Base-by-base conservation (phyloP, 2,888 invertebrate species). In the Sicus ferrugineus region DNA sequence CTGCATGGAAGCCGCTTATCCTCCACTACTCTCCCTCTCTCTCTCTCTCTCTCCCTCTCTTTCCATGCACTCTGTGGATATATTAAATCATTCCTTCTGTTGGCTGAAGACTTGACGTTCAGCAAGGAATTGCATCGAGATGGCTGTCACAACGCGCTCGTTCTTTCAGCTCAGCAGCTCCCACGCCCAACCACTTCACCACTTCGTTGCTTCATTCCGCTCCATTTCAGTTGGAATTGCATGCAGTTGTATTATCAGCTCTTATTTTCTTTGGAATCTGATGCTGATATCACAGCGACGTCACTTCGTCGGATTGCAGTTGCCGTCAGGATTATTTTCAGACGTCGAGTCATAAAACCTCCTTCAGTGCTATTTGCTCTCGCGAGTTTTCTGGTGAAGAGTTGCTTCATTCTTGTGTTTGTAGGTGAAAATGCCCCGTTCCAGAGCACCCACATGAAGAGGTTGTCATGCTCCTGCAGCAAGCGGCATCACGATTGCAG, bases 261-360 rank as follows among this genome's bases (percentile, higher is more conserved):
- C 11, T 34, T 34, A 7, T 7, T 1, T 34, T 34, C 34, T 34
- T 1, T 42, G 1, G 38, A 3, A 9, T 19, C 48, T 30, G 46
- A 46, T 26, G 62, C 46, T 64, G 50, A 50, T 31, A 50, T 50
- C 50, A 28, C 64, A 61, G 14, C n/a, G 42, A 26, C 38, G 26
- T 14, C 21, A 59, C 38, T 59, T 38, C 23, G 23, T 6, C 7
- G 19, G 21, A 7, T 4, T 48, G 23, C 19, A 26, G 28, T n/a
- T 19, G 42, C 30, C 28, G 14, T 23, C 23, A 21, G 59, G 59
- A 67, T 67, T 67, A 67, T 48, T 67, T 67, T 67, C 67, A 48
- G 48, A 46, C 67, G n/a, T 30, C 59, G 11, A 42, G 16, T 34
- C 9, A 34, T 34, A 34, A 14, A n/a, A 2, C 2, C 42, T 42